Evolutionary conservation across 2,797 vertebrate genomes (phyloP).

Genomic region (Pangasius djambal): DNA sequence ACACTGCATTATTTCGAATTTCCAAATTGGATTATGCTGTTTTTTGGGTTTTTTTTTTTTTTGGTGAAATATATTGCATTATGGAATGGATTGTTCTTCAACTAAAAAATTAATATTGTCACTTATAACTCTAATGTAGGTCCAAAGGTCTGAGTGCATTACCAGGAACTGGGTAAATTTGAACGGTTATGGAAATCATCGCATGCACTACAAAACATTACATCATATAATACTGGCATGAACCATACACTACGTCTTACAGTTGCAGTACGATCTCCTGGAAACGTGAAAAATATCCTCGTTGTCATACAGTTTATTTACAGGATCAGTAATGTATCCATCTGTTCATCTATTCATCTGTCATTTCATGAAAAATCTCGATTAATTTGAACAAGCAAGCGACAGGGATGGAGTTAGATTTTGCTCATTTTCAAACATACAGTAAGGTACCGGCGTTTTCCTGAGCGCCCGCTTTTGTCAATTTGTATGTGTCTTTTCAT

Average conservation of each 20-base stretch:
- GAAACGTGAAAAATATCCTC: background rate
- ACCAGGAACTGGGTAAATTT: background rate
- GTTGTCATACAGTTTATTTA: background rate
- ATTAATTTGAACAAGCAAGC: background rate
- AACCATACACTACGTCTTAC: background rate
- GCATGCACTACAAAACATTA: background rate
- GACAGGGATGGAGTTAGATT: background rate
- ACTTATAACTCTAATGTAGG: background rate
- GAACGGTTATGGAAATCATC: background rate
- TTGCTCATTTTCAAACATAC: background rate
- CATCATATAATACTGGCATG: background rate
- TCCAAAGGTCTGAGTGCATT: background rate
- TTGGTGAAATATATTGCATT: background rate
- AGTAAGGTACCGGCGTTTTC: background rate
- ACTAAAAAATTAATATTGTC: background rate
- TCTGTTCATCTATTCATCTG: background rate
- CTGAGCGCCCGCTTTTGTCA: background rate
- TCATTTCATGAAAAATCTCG: background rate
- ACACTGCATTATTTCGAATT: background rate
- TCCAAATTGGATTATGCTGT: constrained; percentile 7
- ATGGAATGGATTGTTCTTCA: background rate
- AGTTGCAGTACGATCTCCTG: no score
- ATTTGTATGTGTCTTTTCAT: background rate
- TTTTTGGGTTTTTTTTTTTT: background rate
- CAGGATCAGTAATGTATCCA: background rate